These are phyloP conservation scores for Vireo griseus DNA, from an alignment of 2,797 vertebrate species.

Conservation along the genomic window DNA sequence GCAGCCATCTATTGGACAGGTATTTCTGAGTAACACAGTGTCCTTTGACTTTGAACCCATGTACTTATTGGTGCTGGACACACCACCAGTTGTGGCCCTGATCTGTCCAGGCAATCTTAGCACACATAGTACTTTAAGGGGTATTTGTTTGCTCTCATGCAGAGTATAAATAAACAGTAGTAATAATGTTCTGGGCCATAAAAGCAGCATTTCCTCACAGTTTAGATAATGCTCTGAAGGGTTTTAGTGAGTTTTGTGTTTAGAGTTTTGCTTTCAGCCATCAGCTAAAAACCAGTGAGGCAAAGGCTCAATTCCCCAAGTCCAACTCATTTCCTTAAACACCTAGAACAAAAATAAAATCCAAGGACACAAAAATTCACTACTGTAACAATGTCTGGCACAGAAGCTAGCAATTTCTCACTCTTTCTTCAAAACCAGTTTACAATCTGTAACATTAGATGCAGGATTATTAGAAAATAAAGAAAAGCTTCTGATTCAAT, in stretches of 20 bases:
- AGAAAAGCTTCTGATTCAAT: constrained; percentile 17
- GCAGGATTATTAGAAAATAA: constrained; percentile 22
- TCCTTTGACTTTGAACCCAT: background rate
- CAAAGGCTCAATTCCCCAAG: background rate
- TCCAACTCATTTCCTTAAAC: background rate
- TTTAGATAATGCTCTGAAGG: background rate
- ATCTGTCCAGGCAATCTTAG: background rate
- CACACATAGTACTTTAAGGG: background rate
- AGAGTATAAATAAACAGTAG: background rate
- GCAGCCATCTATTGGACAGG: background rate
- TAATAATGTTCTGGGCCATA: background rate
- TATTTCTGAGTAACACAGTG: background rate
- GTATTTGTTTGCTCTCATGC: background rate
- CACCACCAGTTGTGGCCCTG: background rate
- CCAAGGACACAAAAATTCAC: background rate
- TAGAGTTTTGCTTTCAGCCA: background rate
- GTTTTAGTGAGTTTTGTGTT: background rate
- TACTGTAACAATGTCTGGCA: background rate
- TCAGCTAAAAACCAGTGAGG: background rate
- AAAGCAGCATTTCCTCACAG: background rate
- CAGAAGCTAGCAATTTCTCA: background rate
- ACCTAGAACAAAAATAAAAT: background rate
- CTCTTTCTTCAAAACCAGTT: background rate
- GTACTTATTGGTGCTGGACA: background rate
- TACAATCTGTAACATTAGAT: background rate